Conservation (phyloP, 2,113 vertebrate species). For the Sinocyclocheilus rhinocerous region DNA sequence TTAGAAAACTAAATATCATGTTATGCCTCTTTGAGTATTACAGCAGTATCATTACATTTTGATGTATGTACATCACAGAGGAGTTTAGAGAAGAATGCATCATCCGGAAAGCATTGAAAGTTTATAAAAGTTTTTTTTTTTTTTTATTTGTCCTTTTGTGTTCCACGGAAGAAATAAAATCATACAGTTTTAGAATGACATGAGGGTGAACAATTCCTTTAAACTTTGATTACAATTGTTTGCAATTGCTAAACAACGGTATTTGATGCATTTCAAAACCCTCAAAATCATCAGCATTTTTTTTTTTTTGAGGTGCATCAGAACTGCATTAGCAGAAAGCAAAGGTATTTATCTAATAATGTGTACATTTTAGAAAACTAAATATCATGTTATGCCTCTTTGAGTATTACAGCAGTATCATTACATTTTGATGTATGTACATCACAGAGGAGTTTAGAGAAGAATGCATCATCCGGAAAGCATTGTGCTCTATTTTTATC, state of each 20-base stretch:
- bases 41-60: neutral
- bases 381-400: neutral
- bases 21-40: neutral
- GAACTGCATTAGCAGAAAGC: neutral
- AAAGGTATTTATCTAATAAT: neutral
- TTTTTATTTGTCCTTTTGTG: no score
- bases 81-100: neutral
- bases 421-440: neutral
- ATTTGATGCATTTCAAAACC: neutral
- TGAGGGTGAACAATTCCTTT: neutral
- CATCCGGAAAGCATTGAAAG: neutral
- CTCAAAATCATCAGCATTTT: neutral
- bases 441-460: neutral
- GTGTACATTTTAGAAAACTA: neutral
- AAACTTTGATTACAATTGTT: neutral
- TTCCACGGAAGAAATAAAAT: neutral
- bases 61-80: neutral
- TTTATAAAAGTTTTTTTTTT: no score
- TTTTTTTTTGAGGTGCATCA: neutral
- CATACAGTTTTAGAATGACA: neutral
- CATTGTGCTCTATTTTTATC: neutral
- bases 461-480: neutral
- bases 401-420: neutral
- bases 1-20: neutral
- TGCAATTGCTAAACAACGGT: neutral